Evolutionary conservation across 2,113 vertebrate genomes (phyloP).

Genomic region (Galbula dea): DNA sequence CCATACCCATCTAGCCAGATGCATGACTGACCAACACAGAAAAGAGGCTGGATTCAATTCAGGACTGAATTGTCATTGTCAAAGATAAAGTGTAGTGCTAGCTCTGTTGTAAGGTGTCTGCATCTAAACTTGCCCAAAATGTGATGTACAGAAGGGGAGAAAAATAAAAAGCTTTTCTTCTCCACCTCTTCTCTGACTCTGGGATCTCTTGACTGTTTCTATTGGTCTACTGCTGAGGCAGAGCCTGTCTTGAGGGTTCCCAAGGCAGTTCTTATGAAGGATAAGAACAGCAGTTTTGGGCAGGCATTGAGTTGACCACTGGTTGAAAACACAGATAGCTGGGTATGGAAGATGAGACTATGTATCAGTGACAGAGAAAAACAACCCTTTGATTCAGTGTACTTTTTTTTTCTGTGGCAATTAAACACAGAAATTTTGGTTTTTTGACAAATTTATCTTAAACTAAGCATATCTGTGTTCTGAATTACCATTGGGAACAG

Average conservation of each 20-base stretch:
- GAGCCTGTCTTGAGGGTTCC: neutral
- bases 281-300: neutral
- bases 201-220: neutral
- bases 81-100: neutral
- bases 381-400: neutral
- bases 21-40: neutral
- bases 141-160: neutral
- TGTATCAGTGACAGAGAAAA: neutral
- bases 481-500: too few relatives aligned
- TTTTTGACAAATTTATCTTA: neutral
- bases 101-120: neutral
- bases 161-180: neutral
- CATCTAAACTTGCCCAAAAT: neutral
- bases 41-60: neutral
- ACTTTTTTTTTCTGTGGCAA: neutral
- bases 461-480: too few relatives aligned
- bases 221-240: neutral
- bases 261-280: neutral
- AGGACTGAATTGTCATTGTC: neutral
- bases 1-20: neutral
- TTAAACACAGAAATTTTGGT: too few relatives aligned
- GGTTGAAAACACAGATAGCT: neutral
- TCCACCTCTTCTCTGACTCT: neutral
- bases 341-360: neutral
- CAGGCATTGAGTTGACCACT: neutral